Conservation (phyloP, 2,113 vertebrate species). For the Myrmecophaga tridactyla region DNA sequence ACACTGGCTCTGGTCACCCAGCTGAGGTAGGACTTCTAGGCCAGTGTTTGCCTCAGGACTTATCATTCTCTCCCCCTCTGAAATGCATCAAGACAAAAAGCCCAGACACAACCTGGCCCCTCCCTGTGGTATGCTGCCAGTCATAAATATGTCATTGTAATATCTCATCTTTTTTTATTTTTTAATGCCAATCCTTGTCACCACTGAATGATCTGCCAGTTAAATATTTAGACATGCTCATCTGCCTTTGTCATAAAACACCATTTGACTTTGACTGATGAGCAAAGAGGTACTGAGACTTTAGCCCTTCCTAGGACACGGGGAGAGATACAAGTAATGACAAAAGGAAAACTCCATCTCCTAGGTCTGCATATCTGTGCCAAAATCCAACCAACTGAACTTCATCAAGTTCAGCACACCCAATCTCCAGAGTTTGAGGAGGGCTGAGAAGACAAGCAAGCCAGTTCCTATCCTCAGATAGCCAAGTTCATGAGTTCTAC, state of each 20-base stretch:
- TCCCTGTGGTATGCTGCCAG: background rate
- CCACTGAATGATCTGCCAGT: constrained; percentile 65
- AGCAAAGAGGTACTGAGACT: constrained; percentile 4
- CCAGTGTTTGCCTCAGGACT: background rate
- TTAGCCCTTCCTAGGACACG: background rate
- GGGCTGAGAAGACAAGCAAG: background rate
- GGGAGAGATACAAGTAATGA: background rate
- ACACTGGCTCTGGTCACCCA: background rate
- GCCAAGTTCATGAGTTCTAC: background rate
- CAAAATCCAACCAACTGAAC: background rate
- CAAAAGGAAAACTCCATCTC: background rate
- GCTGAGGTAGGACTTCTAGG: background rate
- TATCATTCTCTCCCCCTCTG: background rate
- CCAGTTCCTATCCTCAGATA: background rate
- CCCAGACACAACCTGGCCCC: background rate
- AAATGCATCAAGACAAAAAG: background rate
- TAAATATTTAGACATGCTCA: constrained; percentile 69
- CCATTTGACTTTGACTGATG: constrained; percentile 33
- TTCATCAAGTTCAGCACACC: background rate
- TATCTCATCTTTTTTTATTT: background rate
- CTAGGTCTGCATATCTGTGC: background rate
- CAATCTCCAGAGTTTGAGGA: background rate
- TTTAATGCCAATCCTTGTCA: background rate
- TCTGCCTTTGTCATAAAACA: constrained; percentile 57
- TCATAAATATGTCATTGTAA: background rate